Base-by-base conservation (phyloP, 2,888 invertebrate genomes). In the Hipparchia semele region DNA sequence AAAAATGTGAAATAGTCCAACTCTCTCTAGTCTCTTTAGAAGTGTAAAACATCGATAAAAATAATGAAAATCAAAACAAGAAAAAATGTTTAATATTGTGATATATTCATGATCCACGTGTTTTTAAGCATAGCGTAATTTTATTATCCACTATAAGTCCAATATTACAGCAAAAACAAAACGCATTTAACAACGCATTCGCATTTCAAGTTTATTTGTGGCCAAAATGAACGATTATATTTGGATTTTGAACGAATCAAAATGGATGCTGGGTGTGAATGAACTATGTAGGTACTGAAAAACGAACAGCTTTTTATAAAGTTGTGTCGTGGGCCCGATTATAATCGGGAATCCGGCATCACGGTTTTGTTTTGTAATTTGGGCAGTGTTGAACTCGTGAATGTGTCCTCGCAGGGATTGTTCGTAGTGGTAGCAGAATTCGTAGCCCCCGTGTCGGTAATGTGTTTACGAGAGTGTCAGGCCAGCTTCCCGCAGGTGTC, bases 231-330 rank as follows among this genome's bases (percentile, higher is more conserved):
- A 88, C 90, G 90, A 92, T 89, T 87, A 83, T 87, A 90, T 90
- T 92, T 88, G 79, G 90, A 91, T 91, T 91, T 91, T 92, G 92
- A 94, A 94, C 94, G 94, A 94, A 94, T 94, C 94, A 94, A 94
- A 94, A 94, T 94, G 94, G 94, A 93, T 93, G 94, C 94, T 93
- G 94, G 92, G 94, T 94, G 94, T 94, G 94, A 94, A 94, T 94
- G 93, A 94, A 94, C 92, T 94, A 91, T 90, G 88, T 23, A 23
- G 23, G 23, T 90, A 85, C 89, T 90, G 91, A 93, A 92, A 92
- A 92, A 92, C 92, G 91, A 92, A 90, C 91, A 90, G 92, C 91
- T 92, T 92, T 92, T 91, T 92, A 92, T 87, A 87, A 88, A 92
- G 90, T 92, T 92, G 91, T 94, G 92, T 91, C 91, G 92, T 91